Conservation (phyloP, 2,888 invertebrate genomes). For the Parascotia fuliginaria region DNA sequence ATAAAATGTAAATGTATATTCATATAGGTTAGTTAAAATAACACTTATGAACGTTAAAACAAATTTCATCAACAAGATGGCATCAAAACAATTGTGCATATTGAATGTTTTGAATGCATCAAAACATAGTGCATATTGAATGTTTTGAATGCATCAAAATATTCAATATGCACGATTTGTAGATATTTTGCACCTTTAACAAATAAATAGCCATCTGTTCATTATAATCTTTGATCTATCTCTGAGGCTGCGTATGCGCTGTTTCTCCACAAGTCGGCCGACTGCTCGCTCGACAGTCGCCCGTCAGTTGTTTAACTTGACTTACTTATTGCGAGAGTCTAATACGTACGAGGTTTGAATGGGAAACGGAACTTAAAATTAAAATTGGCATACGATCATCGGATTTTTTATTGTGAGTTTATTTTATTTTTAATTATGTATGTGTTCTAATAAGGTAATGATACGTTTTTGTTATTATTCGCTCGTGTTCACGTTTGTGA, state of each 20-base stretch:
- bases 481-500: neutral
- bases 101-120: too few species aligned
- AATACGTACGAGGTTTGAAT: constrained; percentile 39
- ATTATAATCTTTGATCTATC: constrained; percentile 47
- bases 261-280: constrained; percentile 55
- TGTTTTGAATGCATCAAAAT: too few species aligned
- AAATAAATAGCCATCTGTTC: constrained; percentile 9
- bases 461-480: neutral
- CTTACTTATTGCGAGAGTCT: constrained; percentile 29
- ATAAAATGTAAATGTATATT: too few species aligned
- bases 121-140: too few species aligned
- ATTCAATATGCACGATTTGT: too few species aligned
- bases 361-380: constrained; percentile 29
- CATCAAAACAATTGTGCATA: too few species aligned
- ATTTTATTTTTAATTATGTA: neutral
- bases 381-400: constrained; percentile 11
- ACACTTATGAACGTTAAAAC: too few species aligned
- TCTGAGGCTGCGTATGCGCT: constrained; percentile 56
- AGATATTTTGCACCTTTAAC: constrained; percentile 3
- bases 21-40: too few species aligned
- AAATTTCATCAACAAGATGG: too few species aligned
- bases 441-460: too few species aligned
- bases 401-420: constrained; percentile 35
- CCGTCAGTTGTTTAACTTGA: constrained; percentile 38
- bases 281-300: constrained; percentile 53